A percentile compares a stretch with the other conserved stretches of the same genome.
Conservation (phyloP, 1,140 invertebrate species). For the Caenorhabditis elegans region DNA sequence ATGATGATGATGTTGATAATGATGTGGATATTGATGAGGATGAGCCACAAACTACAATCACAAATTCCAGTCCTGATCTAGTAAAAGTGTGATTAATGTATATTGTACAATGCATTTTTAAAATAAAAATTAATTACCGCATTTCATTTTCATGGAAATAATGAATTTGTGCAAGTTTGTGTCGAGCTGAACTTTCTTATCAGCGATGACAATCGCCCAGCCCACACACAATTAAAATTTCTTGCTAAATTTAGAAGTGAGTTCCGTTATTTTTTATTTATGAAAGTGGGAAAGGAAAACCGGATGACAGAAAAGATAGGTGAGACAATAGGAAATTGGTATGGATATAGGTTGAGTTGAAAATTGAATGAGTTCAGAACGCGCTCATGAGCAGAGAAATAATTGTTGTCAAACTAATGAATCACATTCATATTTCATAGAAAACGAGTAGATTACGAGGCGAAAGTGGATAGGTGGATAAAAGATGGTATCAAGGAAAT, state of each 20-base stretch:
- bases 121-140: no score
- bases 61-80: background rate
- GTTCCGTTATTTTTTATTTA: no score
- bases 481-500: background rate
- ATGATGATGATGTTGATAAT: background rate
- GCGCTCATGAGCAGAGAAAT: no score
- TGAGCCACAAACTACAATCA: background rate
- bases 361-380: background rate
- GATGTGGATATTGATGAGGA: background rate
- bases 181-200: no score
- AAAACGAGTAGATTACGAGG: background rate
- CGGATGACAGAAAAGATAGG: background rate
- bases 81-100: background rate
- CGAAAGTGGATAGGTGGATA: background rate
- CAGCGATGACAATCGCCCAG: no score
- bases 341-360: background rate
- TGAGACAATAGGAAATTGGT: background rate
- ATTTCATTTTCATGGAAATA: no score
- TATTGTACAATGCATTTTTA: background rate
- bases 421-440: slow-evolving; percentile 14
- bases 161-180: no score
- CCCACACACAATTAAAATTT: no score
- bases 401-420: background rate
- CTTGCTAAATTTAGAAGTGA: no score
- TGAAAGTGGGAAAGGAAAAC: background rate